Evolutionary conservation across 2,113 vertebrate genomes (phyloP).

Genomic region (Myanophis thanlyinensis): DNA sequence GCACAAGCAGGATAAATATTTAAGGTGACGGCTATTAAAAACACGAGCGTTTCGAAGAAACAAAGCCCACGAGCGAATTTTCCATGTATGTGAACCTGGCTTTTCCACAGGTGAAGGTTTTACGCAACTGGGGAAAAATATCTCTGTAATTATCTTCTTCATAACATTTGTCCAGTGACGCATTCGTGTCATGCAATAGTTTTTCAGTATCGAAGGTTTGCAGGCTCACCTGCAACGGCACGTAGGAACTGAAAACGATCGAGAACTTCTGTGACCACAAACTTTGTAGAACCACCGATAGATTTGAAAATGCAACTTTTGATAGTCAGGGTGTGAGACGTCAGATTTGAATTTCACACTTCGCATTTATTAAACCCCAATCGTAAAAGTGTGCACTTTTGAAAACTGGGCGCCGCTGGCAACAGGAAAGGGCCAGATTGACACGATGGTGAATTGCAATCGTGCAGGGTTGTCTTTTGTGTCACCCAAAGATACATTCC

Average conservation of each 20-base stretch:
- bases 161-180: too few relatives aligned
- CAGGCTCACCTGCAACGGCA: neutral
- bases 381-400: neutral
- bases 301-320: neutral
- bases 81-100: neutral
- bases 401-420: neutral
- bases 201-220: neutral
- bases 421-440: neutral
- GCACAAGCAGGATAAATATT: neutral
- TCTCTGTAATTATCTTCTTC: neutral
- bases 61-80: neutral
- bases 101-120: neutral
- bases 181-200: neutral
- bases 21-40: neutral
- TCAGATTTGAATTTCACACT: neutral
- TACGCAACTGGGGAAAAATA: neutral
- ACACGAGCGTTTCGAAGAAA: neutral
- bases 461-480: accelerated
- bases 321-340: too few relatives aligned
- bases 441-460: neutral
- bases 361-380: neutral
- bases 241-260: too few relatives aligned
- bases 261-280: neutral
- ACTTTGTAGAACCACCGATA: neutral
- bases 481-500: neutral